Conservation (phyloP, 2,113 vertebrate genomes). For the Marmota monax region DNA sequence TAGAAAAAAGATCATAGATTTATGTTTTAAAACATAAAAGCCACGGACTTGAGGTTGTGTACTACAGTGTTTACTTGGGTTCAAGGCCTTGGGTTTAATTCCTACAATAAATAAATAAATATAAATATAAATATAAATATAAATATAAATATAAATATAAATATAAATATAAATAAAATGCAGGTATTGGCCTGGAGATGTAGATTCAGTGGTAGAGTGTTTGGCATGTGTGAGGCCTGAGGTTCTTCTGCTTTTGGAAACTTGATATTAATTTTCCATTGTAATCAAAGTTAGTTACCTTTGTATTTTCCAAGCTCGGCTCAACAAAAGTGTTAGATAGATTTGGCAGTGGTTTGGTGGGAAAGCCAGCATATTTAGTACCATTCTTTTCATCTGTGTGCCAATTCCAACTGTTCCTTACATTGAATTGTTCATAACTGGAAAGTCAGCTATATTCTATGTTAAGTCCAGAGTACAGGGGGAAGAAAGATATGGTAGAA, state of each 20-base stretch:
- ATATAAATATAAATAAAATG: too few relatives aligned
- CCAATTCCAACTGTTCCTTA: neutral
- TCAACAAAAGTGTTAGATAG: neutral
- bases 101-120: neutral
- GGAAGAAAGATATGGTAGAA: neutral
- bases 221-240: too few relatives aligned
- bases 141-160: too few relatives aligned
- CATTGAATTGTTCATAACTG: neutral
- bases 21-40: constrained; percentile 47
- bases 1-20: neutral
- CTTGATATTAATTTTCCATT: neutral
- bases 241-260: neutral
- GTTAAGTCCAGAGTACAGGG: neutral
- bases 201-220: too few relatives aligned
- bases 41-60: neutral
- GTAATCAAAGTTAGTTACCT: neutral
- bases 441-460: neutral
- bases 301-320: neutral
- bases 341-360: neutral
- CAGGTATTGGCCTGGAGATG: too few relatives aligned
- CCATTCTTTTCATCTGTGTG: neutral
- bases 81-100: neutral
- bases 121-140: too few relatives aligned
- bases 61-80: neutral
- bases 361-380: neutral